Base-by-base conservation (phyloP, 1,140 invertebrate genomes). In the Oryzaephilus surinamensis region DNA sequence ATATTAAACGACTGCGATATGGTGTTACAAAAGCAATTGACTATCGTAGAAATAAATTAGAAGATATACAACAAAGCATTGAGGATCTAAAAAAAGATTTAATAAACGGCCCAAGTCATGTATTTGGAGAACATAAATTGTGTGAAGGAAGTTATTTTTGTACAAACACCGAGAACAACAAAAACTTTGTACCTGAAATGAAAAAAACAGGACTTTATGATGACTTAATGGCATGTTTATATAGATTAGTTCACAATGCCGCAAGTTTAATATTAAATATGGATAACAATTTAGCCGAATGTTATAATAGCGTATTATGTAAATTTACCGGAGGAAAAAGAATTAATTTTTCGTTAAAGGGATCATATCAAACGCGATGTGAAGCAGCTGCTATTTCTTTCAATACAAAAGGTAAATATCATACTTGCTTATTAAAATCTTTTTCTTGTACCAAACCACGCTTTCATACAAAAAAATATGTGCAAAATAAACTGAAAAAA, bases 281-380 rank as follows among this genome's bases (percentile, higher is more conserved):
- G 11, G 63, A 57, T 16, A 67, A 58, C 29, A 69, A 68, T 43
- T 14, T 37, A 14, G 57, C 53, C 5, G 66, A 69, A 52, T 14
- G 27, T 12, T 66, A 56, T 48, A 60, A 64, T 45, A 33, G 42
- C 4, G 46, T 53, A 7, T 29, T 62, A 5, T 35, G 34, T 3
- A 65, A 65, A 45, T 47, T 39, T 35, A 48, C 55, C 16, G 52
- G 56, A 27, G 64, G 61, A 7, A 67, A 67, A 48, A 26, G 57
- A 35, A 43, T 56, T 20, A 58, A 63, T 51, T 60, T 40, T 32
- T 32, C 49, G 2, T 29, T 33, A 6, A 46, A 43, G 24, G 32
- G 41, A 1, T 50, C 43, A 1, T 66, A 64, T 28, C 34, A 51
- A 35, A 42, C 43, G 4, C 37, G 57, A 45, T 57, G 52, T 33